Evolutionary conservation across 2,113 vertebrate species (phyloP), one percentile per base, ranked within the genome.

Genomic region (Salvelinus fontinalis): DNA sequence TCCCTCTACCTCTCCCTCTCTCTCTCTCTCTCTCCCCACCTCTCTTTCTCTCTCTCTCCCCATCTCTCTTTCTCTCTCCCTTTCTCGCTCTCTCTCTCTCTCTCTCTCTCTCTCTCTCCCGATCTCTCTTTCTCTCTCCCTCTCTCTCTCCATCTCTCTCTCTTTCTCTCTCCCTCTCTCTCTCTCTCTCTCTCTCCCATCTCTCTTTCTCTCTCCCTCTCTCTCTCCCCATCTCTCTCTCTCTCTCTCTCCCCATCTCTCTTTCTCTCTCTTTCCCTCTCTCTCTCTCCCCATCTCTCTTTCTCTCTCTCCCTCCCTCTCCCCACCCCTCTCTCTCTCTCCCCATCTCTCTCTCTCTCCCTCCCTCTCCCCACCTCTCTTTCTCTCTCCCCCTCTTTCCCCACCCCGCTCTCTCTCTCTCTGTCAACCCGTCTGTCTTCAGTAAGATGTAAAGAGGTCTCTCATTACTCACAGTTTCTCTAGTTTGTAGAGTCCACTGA

Each of bases 391-490:
- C 22, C 5, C 0, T 7, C 7, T 1, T 3, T 31, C 31, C 31
- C 31, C 5, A 4, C 5, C 31, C 29, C 29, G 3, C 29, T 4
- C 29, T 5, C 31, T 31, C 31, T 34, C 6, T 6, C 34, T 34
- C 34, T 34, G 5, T 11, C 39, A 2, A 2, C 9, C 39, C 8
- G 0, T 44, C 39, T 11, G 39, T 2, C 39, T 44, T 44, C 9
- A 44, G 39, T 44, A 11, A 44, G 39, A 11, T 11, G 3, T 72
- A 44, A 0, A 11, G 0, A 11, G 39, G 39, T 44, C 11, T 44
- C 2, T 44, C 39, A 44, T 9, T 44, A 94, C 94, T 96, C 80
- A 95, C 93, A 95, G 39, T 86, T 84, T 94, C 78, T 90, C 89
- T 34, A 95, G 88, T 68, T 75, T 92, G 76, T 85, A 75, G 70